phyloP scores from a whole-genome alignment of 2,888 invertebrate species.

The Hofmannophila pseudospretella region DNA sequence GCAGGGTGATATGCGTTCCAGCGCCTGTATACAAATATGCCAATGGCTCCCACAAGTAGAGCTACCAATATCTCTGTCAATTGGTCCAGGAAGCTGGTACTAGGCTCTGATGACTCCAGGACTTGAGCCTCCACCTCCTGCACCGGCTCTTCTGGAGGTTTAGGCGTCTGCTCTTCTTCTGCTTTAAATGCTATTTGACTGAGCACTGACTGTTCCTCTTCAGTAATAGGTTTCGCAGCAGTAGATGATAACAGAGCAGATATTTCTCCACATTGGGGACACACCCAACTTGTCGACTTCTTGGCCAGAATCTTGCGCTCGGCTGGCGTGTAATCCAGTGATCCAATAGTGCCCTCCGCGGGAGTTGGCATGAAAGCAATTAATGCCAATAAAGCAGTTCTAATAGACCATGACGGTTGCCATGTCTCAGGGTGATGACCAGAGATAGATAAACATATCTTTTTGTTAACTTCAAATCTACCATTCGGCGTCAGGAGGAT shows the following conservation, averaged over 20 bases:
- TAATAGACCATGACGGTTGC: slow-evolving; percentile 98
- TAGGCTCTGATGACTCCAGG: slow-evolving; percentile 55
- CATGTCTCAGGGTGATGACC: slow-evolving; percentile 98
- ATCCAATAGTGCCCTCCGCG: slow-evolving; percentile 93
- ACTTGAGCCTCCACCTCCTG: slow-evolving; percentile 48
- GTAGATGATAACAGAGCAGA: slow-evolving; percentile 56
- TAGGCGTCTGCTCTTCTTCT: slow-evolving; percentile 60
- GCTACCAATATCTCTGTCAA: slow-evolving; percentile 62
- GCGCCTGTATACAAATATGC: slow-evolving; percentile 65
- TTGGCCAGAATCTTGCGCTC: slow-evolving; percentile 89
- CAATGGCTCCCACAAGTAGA: slow-evolving; percentile 60
- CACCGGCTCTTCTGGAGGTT: slow-evolving; percentile 47
- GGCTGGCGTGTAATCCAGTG: slow-evolving; percentile 91
- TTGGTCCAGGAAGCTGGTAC: slow-evolving; percentile 60
- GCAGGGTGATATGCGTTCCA: slow-evolving; percentile 48
- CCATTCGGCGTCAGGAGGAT: slow-evolving; percentile 96
- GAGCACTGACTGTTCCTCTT: slow-evolving; percentile 66
- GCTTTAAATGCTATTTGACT: slow-evolving; percentile 73
- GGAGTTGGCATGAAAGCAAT: slow-evolving; percentile 97
- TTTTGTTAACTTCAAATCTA: slow-evolving; percentile 94
- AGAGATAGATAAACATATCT: slow-evolving; percentile 96
- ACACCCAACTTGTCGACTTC: slow-evolving; percentile 76
- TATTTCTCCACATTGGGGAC: slow-evolving; percentile 63
- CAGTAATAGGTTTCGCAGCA: slow-evolving; percentile 67
- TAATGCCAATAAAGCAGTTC: slow-evolving; percentile 93